A percentile compares a stretch with the other conserved stretches of the same genome.
These are phyloP conservation scores for Enoplosus armatus DNA, from an alignment of 2,797 vertebrate species.

Conservation along the genomic window DNA sequence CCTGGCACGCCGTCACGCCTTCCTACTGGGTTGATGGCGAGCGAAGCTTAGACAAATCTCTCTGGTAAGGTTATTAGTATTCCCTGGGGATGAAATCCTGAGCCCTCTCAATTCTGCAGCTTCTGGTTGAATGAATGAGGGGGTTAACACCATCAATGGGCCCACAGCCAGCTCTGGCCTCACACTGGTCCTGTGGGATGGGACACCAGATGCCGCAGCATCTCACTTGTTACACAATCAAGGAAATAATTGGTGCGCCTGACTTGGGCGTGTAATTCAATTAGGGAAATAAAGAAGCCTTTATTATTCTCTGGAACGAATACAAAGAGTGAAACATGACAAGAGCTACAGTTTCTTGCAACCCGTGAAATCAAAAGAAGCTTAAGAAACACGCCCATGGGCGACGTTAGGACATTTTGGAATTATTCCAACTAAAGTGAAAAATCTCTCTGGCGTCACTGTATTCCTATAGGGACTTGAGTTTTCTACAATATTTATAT, in stretches of 20 bases:
- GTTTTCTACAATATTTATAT: not conserved
- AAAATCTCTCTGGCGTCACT: not conserved
- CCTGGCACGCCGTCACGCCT: conserved; percentile 46
- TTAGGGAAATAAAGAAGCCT: conserved; percentile 57
- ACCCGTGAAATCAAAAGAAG: conserved; percentile 45
- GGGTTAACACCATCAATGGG: conserved; percentile 56
- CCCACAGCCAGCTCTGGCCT: conserved; percentile 49
- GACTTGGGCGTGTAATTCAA: conserved; percentile 71
- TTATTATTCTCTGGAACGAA: conserved; percentile 45
- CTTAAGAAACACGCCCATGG: conserved; percentile 20
- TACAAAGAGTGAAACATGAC: conserved; percentile 23
- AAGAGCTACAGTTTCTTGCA: conserved; percentile 24
- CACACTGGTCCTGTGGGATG: conserved; percentile 52
- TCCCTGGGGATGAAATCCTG: conserved; percentile 51
- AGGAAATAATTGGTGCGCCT: conserved; percentile 58
- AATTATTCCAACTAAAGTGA: conserved; percentile 20
- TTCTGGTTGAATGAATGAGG: conserved; percentile 54
- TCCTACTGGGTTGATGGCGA: conserved; percentile 36
- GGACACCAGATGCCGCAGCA: conserved; percentile 60
- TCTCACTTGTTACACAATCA: conserved; percentile 73
- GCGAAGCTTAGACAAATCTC: conserved; percentile 52
- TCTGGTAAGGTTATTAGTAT: conserved; percentile 58
- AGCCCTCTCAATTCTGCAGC: conserved; percentile 55
- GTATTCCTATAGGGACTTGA: not conserved
- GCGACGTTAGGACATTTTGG: not conserved